These are phyloP conservation scores for Perca fluviatilis DNA, from an alignment of 2,113 vertebrate species.

Conservation along the genomic window DNA sequence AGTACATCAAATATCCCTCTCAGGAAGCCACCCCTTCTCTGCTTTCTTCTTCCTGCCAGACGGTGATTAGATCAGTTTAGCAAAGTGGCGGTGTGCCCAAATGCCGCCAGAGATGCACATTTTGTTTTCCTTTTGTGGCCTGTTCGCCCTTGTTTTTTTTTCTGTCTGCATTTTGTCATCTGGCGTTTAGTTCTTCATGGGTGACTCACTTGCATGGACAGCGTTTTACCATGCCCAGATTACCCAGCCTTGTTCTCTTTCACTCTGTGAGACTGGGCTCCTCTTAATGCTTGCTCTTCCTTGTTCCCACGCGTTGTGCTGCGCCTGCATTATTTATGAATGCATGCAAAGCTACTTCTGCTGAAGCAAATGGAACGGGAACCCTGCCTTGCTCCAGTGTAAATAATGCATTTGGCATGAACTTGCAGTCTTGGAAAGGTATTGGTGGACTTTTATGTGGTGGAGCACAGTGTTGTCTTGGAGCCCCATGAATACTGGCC, in stretches of 20 bases:
- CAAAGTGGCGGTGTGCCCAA: slow-evolving; percentile 49
- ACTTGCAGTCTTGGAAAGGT: slow-evolving; percentile 63
- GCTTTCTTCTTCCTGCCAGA: slow-evolving; percentile 48
- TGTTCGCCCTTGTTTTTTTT: slow-evolving; percentile 49
- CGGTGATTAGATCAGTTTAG: slow-evolving; percentile 58
- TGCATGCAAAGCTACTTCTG: slow-evolving; percentile 81
- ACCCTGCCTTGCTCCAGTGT: slow-evolving; percentile 75
- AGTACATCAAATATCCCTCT: slow-evolving; percentile 52
- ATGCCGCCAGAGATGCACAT: slow-evolving; percentile 59
- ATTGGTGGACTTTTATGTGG: slow-evolving; percentile 42
- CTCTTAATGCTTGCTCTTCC: slow-evolving; percentile 56
- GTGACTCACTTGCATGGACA: slow-evolving; percentile 48
- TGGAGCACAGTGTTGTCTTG: slow-evolving; percentile 23
- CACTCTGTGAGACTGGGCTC: slow-evolving; percentile 62
- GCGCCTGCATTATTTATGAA: slow-evolving; percentile 83
- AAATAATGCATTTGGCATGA: slow-evolving; percentile 83
- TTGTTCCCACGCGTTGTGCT: slow-evolving; percentile 62
- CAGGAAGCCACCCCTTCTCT: slow-evolving; percentile 26
- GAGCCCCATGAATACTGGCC: slow-evolving; percentile 36
- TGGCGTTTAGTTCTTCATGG: slow-evolving; percentile 53
- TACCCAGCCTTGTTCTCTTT: slow-evolving; percentile 62
- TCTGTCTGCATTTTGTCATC: slow-evolving; percentile 67
- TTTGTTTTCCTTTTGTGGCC: slow-evolving; percentile 50
- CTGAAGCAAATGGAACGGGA: slow-evolving; percentile 79
- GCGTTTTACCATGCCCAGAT: slow-evolving; percentile 52